Base-by-base conservation (phyloP, 2,888 invertebrate species). In the Andrena dorsata region DNA sequence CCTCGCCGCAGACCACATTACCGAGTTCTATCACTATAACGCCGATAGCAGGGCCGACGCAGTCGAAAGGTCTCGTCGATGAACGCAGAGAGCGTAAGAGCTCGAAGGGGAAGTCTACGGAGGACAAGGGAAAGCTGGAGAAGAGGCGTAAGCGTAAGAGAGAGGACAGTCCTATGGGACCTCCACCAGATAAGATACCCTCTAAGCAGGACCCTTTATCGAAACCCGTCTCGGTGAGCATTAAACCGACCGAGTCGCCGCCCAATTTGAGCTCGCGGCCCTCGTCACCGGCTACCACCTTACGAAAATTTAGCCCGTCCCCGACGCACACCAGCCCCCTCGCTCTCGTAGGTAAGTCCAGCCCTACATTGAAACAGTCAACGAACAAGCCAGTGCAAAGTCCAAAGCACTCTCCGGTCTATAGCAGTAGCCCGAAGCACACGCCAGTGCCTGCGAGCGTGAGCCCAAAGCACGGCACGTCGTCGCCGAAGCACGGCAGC, bases 11-110 rank as follows among this genome's bases (percentile, higher is more conserved):
- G 5, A 95, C 96, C 7, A 95, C 95, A 5, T 93, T 97, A 35
- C 96, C 97, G 10, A 97, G 97, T 90, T 97, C 98, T 0, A 97
- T 98, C 77, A 98, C 98, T 0, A 98, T 98, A 75, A 98, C 98
- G 0, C 97, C 98, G 2, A 97, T 98, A 56, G 91, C 94, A 10
- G 92, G 91, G 20, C 95, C 96, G 0, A 94, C 95, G 2, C 94
- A 95, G 7, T 56, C 88, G 10, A 96, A 96, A 68, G 88, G 83
- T 56, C 66, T 88, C 90, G 93, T 75, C 92, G 94, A 91, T 85
- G 93, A 90, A 82, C 92, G 92, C 26, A 93, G 94, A 64, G 94
- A 95, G 69, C 93, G 94, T 69, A 95, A 95, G 86, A 94, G 94
- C 78, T 89, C 94, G 91, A 91, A 94, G 88, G 91, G 89, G 58